Percentiles rank a stretch among this genome's conserved stretches.
Evolutionary conservation across 2,888 invertebrate species (phyloP).

Genomic region (Branchinecta sandiegonensis): DNA sequence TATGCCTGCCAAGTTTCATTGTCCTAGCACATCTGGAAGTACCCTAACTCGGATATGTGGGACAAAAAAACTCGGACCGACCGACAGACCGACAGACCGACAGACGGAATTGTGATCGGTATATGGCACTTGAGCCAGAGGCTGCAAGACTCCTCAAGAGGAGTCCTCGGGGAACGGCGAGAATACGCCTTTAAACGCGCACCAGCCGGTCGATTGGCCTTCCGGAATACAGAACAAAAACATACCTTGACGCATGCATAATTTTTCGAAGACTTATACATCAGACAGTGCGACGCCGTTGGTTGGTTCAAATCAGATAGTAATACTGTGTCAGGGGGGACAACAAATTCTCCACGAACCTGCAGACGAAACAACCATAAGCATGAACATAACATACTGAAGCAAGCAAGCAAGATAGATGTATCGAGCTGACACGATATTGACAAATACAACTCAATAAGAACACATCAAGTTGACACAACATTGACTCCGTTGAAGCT

Average conservation of each 20-base stretch:
- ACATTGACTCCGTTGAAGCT: not conserved
- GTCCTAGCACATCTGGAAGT: too few species aligned
- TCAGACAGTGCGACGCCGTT: conserved; percentile 10
- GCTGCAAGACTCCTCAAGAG: too few species aligned
- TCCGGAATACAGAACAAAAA: not conserved
- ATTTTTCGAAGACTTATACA: not conserved
- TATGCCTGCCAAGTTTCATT: too few species aligned
- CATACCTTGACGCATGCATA: conserved; percentile 8
- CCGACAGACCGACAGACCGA: too few species aligned
- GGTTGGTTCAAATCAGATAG: conserved; percentile 16
- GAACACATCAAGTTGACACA: not conserved
- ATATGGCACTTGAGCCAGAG: too few species aligned
- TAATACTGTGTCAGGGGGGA: conserved; percentile 40
- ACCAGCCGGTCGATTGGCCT: not conserved
- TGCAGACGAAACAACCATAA: conserved; percentile 30
- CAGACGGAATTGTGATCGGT: too few species aligned
- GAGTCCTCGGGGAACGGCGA: too few species aligned
- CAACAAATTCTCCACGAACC: conserved; percentile 71
- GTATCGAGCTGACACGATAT: conserved; percentile 4
- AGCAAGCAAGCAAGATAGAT: too few species aligned
- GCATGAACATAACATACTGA: too few species aligned
- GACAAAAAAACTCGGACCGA: too few species aligned
- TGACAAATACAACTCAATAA: conserved; percentile 20
- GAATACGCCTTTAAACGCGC: too few species aligned
- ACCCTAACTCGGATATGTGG: too few species aligned